Base-by-base conservation (phyloP, 2,888 invertebrate species). In the Trichopria drosophilae region DNA sequence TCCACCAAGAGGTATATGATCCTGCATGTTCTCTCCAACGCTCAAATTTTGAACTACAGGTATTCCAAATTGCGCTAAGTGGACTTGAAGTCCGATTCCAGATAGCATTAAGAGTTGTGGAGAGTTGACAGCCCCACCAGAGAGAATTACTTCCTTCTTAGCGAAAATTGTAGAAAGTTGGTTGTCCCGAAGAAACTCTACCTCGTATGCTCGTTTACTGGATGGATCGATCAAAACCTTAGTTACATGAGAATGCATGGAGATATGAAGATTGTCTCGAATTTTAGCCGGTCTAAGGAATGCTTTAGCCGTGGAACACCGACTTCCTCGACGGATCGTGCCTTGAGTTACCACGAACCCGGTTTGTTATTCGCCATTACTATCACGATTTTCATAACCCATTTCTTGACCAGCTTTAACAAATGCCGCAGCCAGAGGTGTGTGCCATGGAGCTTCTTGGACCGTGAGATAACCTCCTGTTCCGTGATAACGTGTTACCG, bases 41-140 rank as follows among this genome's bases (percentile, higher is more conserved):
- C 83, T 83, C 1, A 91, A 76, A 68, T 93, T 88, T 68, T 89
- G 86, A 40, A 93, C 83, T 0, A 91, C 77, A 0, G 90, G 90
- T 60, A 93, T 91, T 42, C 84, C 80, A 61, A 85, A 84, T 62
- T 86, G 83, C n/a, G 79, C 76, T 48, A 92, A 68, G 63, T 91
- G 86, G 15, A 83, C 82, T 41, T 82, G 79, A 0, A 89, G 89
- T 0, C 91, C 91, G 9, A 96, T 82, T 0, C 96, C 98, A 6
- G 93, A 93, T 1, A 98, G 75, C 93, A 97, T 93, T 28, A 98
- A 76, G 2, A 98, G 68, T 70, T 99, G 97, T 0, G 98, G 93
- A 0, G 95, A 90, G 70, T 95, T 96, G 0, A 99, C 82, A 0
- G 96, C 84, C 0, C 98, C 98, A 0, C 88, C 93, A 1, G 92